Evolutionary conservation across 2,113 vertebrate genomes (phyloP).

Genomic region (Paracanthobrama guichenoti): DNA sequence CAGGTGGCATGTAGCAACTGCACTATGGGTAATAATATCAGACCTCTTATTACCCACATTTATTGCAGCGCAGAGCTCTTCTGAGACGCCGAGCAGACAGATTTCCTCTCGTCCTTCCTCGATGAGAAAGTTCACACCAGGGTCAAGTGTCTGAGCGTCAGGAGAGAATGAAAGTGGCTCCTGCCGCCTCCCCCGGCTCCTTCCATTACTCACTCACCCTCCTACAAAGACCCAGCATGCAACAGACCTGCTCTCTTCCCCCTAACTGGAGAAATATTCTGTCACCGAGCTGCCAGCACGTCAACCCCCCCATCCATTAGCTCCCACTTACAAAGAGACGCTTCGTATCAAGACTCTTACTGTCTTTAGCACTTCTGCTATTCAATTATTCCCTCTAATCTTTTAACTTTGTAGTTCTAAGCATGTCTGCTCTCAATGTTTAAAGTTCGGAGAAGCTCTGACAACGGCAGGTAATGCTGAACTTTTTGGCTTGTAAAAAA

Average conservation of each 20-base stretch:
- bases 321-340: neutral
- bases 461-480: neutral
- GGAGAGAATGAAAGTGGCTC: slow-evolving; percentile 27
- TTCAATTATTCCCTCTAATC: slow-evolving; percentile 50
- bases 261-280: slow-evolving; percentile 32
- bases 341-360: slow-evolving; percentile 9
- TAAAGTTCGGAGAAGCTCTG: neutral
- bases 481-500: neutral
- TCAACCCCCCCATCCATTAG: slow-evolving; percentile 25
- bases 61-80: neutral
- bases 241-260: slow-evolving; percentile 23
- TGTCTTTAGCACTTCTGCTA: neutral
- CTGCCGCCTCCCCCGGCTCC: slow-evolving; percentile 17
- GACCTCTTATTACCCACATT: slow-evolving; percentile 22
- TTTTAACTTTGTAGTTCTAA: slow-evolving; percentile 26
- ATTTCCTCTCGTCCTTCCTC: neutral
- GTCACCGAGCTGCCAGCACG: neutral
- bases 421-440: neutral
- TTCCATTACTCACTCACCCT: slow-evolving; percentile 11
- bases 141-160: slow-evolving; percentile 35
- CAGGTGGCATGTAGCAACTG: slow-evolving; percentile 12
- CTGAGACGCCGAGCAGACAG: neutral
- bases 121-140: slow-evolving; percentile 23
- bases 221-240: slow-evolving; percentile 21
- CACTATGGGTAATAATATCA: slow-evolving; percentile 21